Evolutionary conservation across 2,113 vertebrate genomes (phyloP), one percentile per base, ranked within the genome.

Genomic region (Dromiciops gliroides): DNA sequence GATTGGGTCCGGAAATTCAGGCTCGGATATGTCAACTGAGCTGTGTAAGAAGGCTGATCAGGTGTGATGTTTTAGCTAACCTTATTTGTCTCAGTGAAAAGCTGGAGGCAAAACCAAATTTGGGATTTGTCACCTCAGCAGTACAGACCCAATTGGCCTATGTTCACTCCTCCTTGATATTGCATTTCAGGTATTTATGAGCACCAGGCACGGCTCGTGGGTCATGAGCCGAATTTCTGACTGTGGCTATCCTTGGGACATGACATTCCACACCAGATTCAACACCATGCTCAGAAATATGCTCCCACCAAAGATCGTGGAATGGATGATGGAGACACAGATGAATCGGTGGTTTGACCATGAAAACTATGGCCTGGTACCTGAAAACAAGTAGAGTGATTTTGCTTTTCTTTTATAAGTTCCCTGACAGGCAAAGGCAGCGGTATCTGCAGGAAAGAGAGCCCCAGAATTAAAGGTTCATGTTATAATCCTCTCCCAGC

Each of bases 121-220:
- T 19, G 8, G 47, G 26, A 53, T 48, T 10, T 31, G 26, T 83
- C 48, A 52, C 2, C n/a, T 50, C 24, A 11, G 25, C 1, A 51
- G 48, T 28, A 53, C 31, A 12, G n/a, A 44, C 37, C 22, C n/a
- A n/a, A 47, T 48, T 44, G 12, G 23, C 51, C n/a, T 56, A 10
- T 50, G 0, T 52, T 95, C 7, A 91, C 7, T 16, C 16, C 16
- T 37, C 50, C 89, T 92, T 51, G n/a, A 50, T 88, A 96, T 50
- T 96, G 56, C 44, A 90, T 92, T 19, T 31, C 96, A 99, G 99
- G 99, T 99, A 0, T 99, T 99, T 94, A 96, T 99, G 92, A 99
- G 99, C 96, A 99, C 98, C 28, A 98, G 99, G 24, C 88, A 98
- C 3, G 99, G 99, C 0, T 95, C 98, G 44, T 99, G 99, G 99